Evolutionary conservation across 2,113 vertebrate species (phyloP).

Genomic region (Antigone vipio): DNA sequence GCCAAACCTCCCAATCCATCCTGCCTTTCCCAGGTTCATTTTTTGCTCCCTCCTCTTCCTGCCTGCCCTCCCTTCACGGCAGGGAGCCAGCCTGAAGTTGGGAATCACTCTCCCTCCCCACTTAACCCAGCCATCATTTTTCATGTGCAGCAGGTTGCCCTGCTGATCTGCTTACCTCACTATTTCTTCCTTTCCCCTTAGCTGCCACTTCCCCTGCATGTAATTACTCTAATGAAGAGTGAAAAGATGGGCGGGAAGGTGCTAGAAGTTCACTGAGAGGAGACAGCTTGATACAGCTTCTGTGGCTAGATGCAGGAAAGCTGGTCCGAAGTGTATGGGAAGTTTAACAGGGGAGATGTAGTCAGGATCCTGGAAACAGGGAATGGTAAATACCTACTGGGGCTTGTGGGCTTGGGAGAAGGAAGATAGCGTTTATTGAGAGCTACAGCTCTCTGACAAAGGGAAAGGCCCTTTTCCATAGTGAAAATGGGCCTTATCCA

Average conservation of each 20-base stretch:
- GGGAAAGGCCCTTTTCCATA: not conserved
- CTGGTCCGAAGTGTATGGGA: not conserved
- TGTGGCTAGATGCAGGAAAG: not conserved
- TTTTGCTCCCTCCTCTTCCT: not conserved
- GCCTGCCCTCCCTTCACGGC: not conserved
- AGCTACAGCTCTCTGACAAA: not conserved
- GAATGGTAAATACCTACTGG: not conserved
- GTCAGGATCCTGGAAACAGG: not conserved
- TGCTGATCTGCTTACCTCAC: not conserved
- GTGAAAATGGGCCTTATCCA: not conserved
- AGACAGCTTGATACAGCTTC: not conserved
- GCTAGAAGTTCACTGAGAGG: not conserved
- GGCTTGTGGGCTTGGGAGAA: not conserved
- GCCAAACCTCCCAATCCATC: not conserved
- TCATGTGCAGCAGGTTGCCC: not conserved
- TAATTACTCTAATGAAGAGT: not conserved
- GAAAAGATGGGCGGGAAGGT: not conserved
- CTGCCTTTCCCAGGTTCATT: not conserved
- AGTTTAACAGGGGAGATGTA: not conserved
- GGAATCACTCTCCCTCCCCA: not conserved
- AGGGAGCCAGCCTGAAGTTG: not conserved
- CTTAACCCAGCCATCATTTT: not conserved
- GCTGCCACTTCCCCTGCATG: not conserved
- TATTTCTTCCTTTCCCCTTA: not conserved
- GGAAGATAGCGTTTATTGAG: not conserved